Evolutionary conservation across 37 sponge, comb jelly and placozoan genomes (phyloP), one percentile per base, ranked within the genome.

Genomic region (Chondrosia reniformis): DNA sequence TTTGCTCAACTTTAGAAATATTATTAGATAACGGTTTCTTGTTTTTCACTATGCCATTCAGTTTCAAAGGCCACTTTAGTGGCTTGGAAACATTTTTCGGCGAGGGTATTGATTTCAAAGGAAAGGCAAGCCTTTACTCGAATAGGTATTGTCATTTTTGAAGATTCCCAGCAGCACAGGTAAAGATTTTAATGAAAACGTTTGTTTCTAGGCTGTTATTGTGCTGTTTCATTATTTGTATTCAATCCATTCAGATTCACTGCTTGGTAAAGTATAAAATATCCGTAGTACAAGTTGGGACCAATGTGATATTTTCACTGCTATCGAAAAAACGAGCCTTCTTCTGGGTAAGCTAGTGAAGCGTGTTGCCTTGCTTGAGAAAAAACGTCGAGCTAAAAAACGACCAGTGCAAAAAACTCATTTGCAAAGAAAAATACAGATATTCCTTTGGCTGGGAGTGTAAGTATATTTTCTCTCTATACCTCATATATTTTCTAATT

Each of bases 321-420:
- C 58, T 56, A 2, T 56, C 27, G 7, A 56, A 2, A 56, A 56
- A 56, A 56, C 58, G 2, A 56, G 27, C 58, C 58, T 56, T 56
- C 58, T 56, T 56, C 9, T 56, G 58, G 58, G 58, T 2, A 56
- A 56, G 8, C 58, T 56, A 8, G 58, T 56, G 2, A 56, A 56
- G 58, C 9, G 58, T 56, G 58, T 56, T 3, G 58, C 58, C 58
- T 56, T 56, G 58, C 58, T 56, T 24, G 58, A 56, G 58, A 56
- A 56, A 6, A 56, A 56, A 49, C 12, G 17, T 19, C n/a, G 58
- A 28, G 27, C 27, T 28, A 56, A 56, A 56, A 24, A 3, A 56
- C 7, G 3, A 56, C 58, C 58, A 56, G 58, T 6, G 58, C 3
- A 28, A 56, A 6, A 56, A 56, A 28, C 6, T 56, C 58, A 56